Percentiles rank a stretch among this genome's conserved stretches.
phyloP scores from a whole-genome alignment of 2,113 vertebrate species.

The Bos javanicus region DNA sequence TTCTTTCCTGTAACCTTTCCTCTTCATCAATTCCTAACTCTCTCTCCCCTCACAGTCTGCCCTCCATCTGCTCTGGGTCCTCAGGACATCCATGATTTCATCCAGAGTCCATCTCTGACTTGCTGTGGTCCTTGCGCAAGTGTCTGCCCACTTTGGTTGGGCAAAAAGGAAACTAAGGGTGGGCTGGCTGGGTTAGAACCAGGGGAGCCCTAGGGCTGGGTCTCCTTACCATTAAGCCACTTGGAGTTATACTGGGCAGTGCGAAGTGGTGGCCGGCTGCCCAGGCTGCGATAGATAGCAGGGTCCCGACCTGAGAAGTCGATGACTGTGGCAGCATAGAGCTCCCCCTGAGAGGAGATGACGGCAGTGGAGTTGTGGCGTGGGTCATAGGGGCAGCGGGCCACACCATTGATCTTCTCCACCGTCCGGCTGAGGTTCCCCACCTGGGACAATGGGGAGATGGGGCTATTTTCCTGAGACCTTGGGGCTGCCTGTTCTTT shows the following conservation, averaged over 20 bases:
- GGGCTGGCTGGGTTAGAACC: background rate
- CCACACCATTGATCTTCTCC: slow-evolving; percentile 96
- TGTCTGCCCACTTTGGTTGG: background rate
- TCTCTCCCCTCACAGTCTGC: background rate
- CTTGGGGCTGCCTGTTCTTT: background rate
- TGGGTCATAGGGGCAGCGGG: slow-evolving; percentile 96
- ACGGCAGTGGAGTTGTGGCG: slow-evolving; percentile 98
- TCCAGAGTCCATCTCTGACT: background rate
- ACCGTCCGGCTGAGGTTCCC: slow-evolving; percentile 93
- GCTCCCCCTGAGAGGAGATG: slow-evolving; percentile 95
- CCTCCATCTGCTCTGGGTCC: background rate
- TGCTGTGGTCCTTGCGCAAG: background rate
- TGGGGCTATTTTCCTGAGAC: background rate
- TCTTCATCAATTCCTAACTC: background rate
- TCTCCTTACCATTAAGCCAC: slow-evolving; percentile 95
- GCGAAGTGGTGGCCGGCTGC: slow-evolving; percentile 93
- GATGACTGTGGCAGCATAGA: slow-evolving; percentile 97
- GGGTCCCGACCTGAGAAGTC: slow-evolving; percentile 99
- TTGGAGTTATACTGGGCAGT: slow-evolving; percentile 99
- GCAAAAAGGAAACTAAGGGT: background rate
- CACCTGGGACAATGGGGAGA: slow-evolving; percentile 80
- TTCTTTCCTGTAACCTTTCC: background rate
- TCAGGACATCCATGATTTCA: background rate
- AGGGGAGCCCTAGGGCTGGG: background rate
- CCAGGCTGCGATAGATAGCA: slow-evolving; percentile 98